Percentiles rank a stretch among this genome's conserved stretches.
Evolutionary conservation across 2,113 vertebrate genomes (phyloP).

Genomic region (Donacobius atricapilla): DNA sequence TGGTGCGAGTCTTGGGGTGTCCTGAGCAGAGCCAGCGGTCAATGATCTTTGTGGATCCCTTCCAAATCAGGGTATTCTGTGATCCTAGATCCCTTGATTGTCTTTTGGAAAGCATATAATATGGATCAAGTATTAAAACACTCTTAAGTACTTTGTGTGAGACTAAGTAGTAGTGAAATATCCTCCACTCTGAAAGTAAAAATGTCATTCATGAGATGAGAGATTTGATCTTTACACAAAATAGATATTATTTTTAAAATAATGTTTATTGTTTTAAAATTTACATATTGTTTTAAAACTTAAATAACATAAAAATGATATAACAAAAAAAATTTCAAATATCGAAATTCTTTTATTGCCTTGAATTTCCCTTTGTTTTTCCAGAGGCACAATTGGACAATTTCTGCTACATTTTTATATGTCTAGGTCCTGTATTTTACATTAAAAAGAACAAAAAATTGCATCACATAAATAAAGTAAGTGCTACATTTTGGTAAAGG

Average conservation of each 20-base stretch:
- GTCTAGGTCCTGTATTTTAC: not conserved
- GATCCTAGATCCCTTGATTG: not conserved
- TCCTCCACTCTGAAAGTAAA: not conserved
- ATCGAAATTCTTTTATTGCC: not conserved
- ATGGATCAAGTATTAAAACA: not conserved
- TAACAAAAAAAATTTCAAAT: not conserved
- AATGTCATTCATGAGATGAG: not conserved
- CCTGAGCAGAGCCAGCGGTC: not conserved
- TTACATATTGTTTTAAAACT: not conserved
- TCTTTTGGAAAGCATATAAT: not conserved
- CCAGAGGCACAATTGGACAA: not conserved
- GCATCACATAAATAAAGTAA: not conserved
- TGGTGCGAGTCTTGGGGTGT: not conserved
- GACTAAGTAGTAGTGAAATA: not conserved
- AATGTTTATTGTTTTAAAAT: not conserved
- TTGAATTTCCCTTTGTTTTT: not conserved
- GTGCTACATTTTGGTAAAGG: not conserved
- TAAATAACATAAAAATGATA: not conserved
- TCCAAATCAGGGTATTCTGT: not conserved
- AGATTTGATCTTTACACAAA: not conserved
- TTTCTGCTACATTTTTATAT: not conserved
- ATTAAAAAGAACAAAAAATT: not conserved
- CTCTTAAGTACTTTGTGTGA: not conserved
- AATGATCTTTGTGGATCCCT: no score
- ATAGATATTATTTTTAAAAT: not conserved